phyloP scores from a whole-genome alignment of 2,797 vertebrate species.

The Poecilia wingei region DNA sequence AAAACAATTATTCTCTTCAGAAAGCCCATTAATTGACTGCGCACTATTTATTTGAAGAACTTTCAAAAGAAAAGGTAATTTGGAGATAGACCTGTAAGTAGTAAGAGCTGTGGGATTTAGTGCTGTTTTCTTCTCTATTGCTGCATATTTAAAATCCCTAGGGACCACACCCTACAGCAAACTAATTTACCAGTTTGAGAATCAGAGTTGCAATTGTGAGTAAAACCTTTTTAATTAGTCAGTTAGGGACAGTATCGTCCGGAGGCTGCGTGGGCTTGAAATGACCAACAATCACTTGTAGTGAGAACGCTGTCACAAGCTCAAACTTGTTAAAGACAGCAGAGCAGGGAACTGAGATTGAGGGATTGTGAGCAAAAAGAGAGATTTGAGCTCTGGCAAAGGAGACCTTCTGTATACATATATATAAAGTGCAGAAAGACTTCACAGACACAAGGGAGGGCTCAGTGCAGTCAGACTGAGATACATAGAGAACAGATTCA shows the following conservation, averaged over 20 bases:
- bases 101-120: not conserved
- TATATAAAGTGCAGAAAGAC: not conserved
- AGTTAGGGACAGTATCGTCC: not conserved
- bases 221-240: not conserved
- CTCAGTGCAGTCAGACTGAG: not conserved
- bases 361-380: not conserved
- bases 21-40: not conserved
- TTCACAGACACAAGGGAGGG: not conserved
- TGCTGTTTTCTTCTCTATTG: not conserved
- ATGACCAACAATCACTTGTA: not conserved
- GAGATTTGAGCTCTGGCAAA: not conserved
- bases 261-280: not conserved
- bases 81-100: not conserved
- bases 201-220: not conserved
- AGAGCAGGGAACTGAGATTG: not conserved
- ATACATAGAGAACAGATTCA: not conserved
- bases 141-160: not conserved
- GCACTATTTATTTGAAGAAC: not conserved
- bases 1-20: not conserved
- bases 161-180: not conserved
- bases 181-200: not conserved
- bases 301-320: not conserved
- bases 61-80: not conserved
- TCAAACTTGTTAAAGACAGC: not conserved
- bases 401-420: not conserved